Conservation (phyloP, 2,797 vertebrate genomes). For the Microcaecilia unicolor region DNA sequence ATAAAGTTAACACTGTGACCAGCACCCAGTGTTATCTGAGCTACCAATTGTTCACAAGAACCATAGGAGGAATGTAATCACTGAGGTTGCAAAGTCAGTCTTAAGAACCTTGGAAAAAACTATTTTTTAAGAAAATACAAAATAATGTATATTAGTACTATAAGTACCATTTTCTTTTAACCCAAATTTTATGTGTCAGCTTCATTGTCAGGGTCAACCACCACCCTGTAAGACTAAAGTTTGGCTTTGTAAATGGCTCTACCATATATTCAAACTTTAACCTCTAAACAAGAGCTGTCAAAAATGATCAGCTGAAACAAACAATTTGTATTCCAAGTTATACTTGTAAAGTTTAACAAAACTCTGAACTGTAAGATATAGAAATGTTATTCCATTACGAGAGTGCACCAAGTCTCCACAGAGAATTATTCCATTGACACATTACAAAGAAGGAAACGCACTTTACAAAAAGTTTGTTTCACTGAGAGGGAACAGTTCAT, state of each 20-base stretch:
- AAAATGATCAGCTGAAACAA: constrained; percentile 37
- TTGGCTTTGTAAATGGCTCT: constrained; percentile 20
- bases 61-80: constrained; percentile 17
- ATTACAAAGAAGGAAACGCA: constrained; percentile 45
- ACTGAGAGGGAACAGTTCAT: too few species aligned
- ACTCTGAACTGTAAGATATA: constrained; percentile 43
- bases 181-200: too few species aligned
- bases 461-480: too few species aligned
- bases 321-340: constrained; percentile 36
- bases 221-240: constrained; percentile 17
- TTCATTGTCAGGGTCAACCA: constrained; percentile 21
- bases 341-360: constrained; percentile 37
- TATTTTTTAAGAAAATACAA: too few species aligned
- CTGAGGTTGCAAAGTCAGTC: constrained; percentile 15
- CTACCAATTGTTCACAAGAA: too few species aligned
- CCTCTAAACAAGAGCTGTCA: constrained; percentile 28
- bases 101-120: background rate
- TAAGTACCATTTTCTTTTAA: too few species aligned
- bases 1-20: constrained; percentile 34
- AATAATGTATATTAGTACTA: too few species aligned
- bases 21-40: too few species aligned
- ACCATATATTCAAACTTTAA: constrained; percentile 22
- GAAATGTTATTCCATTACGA: constrained; percentile 55
- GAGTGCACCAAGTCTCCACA: constrained; percentile 56
- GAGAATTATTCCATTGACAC: constrained; percentile 47